Conservation (phyloP, 2,888 invertebrate genomes). For the Trissolcus brochymenae region DNA sequence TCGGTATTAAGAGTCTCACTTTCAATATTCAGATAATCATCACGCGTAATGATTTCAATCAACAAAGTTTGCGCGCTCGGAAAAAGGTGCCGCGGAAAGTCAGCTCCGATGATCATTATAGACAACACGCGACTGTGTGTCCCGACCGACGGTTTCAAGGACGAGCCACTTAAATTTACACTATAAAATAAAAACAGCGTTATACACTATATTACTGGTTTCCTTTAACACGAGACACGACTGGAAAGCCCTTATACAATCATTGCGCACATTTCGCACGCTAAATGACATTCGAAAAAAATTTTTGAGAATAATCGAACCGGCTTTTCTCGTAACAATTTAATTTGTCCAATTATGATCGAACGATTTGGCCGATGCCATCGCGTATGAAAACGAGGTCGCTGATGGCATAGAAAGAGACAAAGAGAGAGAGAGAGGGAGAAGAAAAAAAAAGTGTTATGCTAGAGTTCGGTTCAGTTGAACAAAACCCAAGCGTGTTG, state of each 20-base stretch:
- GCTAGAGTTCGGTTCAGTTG: not conserved
- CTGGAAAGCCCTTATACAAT: slow-evolving; percentile 5
- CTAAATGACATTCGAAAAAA: not conserved
- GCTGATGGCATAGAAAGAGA: not conserved
- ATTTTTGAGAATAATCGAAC: slow-evolving; percentile 8
- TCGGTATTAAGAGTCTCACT: no score
- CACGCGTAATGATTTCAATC: no score
- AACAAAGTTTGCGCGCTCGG: no score
- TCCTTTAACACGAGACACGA: not conserved
- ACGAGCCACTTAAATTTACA: not conserved
- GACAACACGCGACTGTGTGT: no score
- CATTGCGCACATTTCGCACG: slow-evolving; percentile 12
- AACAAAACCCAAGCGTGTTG: slow-evolving; percentile 6
- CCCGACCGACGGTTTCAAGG: no score
- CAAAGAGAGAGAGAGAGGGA: no score
- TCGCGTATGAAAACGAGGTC: slow-evolving; percentile 26
- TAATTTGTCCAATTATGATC: slow-evolving; percentile 38
- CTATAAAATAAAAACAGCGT: slow-evolving; percentile 22
- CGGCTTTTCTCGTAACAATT: slow-evolving; percentile 32
- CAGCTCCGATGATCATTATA: no score
- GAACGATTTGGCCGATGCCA: slow-evolving; percentile 20
- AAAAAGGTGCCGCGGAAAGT: no score
- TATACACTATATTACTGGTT: slow-evolving; percentile 15
- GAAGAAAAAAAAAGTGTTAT: slow-evolving; percentile 4
- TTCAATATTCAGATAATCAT: no score